Evolutionary conservation across 2,888 invertebrate species (phyloP), one percentile per base, ranked within the genome.

Genomic region (Tipula confusa): DNA sequence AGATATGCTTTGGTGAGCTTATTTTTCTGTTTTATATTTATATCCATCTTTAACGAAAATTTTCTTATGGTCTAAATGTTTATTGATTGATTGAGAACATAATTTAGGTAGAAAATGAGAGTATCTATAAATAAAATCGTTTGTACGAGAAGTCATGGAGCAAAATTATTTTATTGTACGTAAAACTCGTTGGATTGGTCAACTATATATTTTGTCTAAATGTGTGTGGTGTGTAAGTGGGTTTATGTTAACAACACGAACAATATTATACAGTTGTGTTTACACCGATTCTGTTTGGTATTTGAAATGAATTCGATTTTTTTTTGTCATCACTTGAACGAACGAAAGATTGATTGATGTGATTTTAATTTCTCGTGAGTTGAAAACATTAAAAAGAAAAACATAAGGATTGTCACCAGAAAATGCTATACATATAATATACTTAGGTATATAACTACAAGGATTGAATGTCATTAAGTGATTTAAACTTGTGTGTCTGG

Each of bases 71-170:
- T 64, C 64, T 64, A 64, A 64, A 64, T 64, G 24, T 24, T 64
- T 64, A 64, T 64, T 64, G 64, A 64, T 64, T 64, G 64, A 64
- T 64, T 64, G 64, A 24, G 64, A 64, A 64, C 24, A 64, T 64
- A 64, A 64, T 24, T 64, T 64, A 15, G 48, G 18, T 48, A 13
- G 64, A 13, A 24, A 64, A 33, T 33, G 33, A 11, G 33, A 33
- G n/a, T n/a, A n/a, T n/a, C n/a, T n/a, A n/a, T n/a, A 33, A 64
- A 64, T 24, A 24, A 43, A 43, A 43, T 36, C 4, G 64, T 24
- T 2, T 24, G 2, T 64, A 64, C 33, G 24, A 24, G 24, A 64
- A 64, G 64, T 64, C 64, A 64, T 64, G 64, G 2, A 11, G 64
- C 18, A 64, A 64, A 64, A 6, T 43, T 43, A 43, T 43, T 43